Base-by-base conservation (phyloP, 2,888 invertebrate species). In the Calliphora vomitoria region DNA sequence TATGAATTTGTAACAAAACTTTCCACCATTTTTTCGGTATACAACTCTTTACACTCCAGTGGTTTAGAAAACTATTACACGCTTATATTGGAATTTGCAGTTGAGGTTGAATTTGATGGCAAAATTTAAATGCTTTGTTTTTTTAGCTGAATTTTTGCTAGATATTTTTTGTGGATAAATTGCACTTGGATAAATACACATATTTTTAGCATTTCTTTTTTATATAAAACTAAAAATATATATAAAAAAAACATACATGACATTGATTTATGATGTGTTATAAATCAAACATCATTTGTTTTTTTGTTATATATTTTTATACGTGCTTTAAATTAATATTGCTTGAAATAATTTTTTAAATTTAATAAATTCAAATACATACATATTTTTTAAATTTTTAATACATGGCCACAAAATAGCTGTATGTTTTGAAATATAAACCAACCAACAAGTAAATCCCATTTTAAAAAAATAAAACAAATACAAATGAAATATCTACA, bases 41-140 rank as follows among this genome's bases (percentile, higher is more conserved):
- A 64, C 25, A 80, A 72, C 25, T 85, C 62, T 85, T 85, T 82
- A 71, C 79, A 82, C 87, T 85, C 79, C 74, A 85, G 64, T 80
- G 85, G 75, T 53, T 85, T 79, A 53, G 69, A 85, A 82, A 87
- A 85, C 87, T 85, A 82, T 82, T 82, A 80, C 41, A 74, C 31
- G 58, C n/a, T 75, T 38, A 53, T 64, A 83, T 69, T 53, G 50
- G 53, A 74, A 41, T 84, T 50, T 20, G 41, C 15, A 62, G 69
- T 55, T 78, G 20, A 20, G 25, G 62, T 69, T 62, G 18, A 38
- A 53, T 44, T 13, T 60, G 50, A 13, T 20, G 25, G 15, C 31
- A 18, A 47, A 55, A 62, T 66, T 64, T 53, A 31, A 83, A 53
- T 31, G 18, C 41, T 60, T 75, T 69, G 8, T 47, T 68, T 58